Base-by-base conservation (phyloP, 2,113 vertebrate genomes). In the Pollachius pollachius region DNA sequence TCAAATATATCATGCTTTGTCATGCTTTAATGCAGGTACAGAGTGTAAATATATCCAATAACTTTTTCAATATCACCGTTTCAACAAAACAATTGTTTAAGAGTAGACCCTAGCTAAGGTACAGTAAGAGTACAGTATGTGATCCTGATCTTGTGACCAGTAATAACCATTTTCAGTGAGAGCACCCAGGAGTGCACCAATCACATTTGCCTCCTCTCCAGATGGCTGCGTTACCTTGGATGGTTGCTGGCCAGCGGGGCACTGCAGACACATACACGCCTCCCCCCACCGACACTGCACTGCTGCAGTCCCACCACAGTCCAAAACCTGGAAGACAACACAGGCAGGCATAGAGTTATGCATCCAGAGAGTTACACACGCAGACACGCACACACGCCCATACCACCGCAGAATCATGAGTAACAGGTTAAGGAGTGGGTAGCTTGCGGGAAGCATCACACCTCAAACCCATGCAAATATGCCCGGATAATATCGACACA, bases 191-290 rank as follows among this genome's bases (percentile, higher is more conserved):
- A 13, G 41, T 13, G 12, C 8, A 48, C 41, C 41, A 48, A 48
- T 48, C 41, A 48, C 41, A 48, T 9, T 11, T 13, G 1, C 2
- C 12, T 48, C 41, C 41, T 48, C 41, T 48, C 41, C 41, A 48
- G 41, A 48, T 12, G 41, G 41, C 37, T 72, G 15, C 62, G 93
- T 94, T 78, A 99, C 97, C 92, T 84, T 85, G 1, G 76, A 67
- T 2, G 95, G 96, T 79, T 96, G 94, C 77, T 94, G 89, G 23
- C 96, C 97, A 0, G 94, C 90, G 0, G 92, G 94, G 75, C 97
- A 99, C 25, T 73, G 78, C 61, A 77, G 78, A 80, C 94, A 94
- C 69, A 66, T 86, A 86, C 84, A 83, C 2, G 73, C 89, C 79
- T 82, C 74, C 67, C 57, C 65, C 71, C 73, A 71, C n/a, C 70